Evolutionary conservation across 2,797 vertebrate species (phyloP), one percentile per base, ranked within the genome.

Genomic region (Lutjanus campechanus): DNA sequence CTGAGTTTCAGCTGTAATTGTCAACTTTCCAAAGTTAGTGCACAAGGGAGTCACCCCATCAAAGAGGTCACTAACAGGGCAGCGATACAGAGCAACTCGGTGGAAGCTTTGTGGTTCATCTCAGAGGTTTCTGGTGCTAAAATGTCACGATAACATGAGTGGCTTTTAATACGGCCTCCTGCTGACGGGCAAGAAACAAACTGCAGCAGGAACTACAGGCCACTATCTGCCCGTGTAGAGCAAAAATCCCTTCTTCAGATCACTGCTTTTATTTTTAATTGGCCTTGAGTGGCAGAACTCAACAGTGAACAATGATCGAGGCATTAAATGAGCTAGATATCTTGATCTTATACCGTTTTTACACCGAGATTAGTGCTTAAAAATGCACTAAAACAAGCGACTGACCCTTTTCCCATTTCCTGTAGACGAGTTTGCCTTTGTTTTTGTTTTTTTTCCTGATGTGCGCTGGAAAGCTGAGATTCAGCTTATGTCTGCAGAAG

Each of bases 111-210:
- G 56, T 56, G 60, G 53, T 67, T 82, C 53, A 58, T 64, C 61
- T 81, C 17, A 29, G n/a, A 69, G 1, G 51, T 82, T n/a, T 74
- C 36, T 67, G 20, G 25, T 25, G 69, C 47, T 78, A 79, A 88
- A 91, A 91, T 71, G 81, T 86, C 84, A 82, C 11, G 47, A 73
- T 54, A 78, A 84, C 73, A 71, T 43, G 41, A 79, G 71, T 64
- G 72, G 75, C 75, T 81, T 85, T 80, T 78, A 81, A 85, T 71
- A 76, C 56, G 53, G 41, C 43, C 46, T 79, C 71, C 59, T 65
- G 73, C 80, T 82, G 69, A 43, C 1, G 0, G 40, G 20, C 50
- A 64, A 68, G 44, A 83, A 68, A 77, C 61, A 44, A 13, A 40
- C 8, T 20, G 9, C 62, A 69, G 46, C 36, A 71, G 49, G 64